Evolutionary conservation across 2,888 invertebrate genomes (phyloP), one percentile per base, ranked within the genome.

Genomic region (Eristalis pertinax): DNA sequence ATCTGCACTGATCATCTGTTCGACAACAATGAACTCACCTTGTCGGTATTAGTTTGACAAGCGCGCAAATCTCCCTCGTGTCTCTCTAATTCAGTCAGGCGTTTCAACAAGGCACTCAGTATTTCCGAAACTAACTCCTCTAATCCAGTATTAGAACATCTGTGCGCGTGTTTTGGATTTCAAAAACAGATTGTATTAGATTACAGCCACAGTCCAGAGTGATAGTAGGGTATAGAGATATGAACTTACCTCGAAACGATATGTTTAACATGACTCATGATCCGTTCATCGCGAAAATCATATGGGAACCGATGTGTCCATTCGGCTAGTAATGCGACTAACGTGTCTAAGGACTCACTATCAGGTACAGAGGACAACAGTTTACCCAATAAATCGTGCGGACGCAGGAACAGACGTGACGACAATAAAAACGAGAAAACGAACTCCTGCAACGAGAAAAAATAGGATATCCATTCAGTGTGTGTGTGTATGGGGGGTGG

Each of bases 81-180:
- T 91, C 90, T 91, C 90, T 93, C 93, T 91, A 93, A 92, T 91
- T 93, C 93, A 91, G 93, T 93, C 92, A 93, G 91, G 90, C 93
- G 93, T 90, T 92, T 92, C 91, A 93, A 92, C 93, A 93, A 93
- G 93, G 93, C 93, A 93, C 93, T 93, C 92, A 93, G 90, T 91
- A 92, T 91, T 92, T 92, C 92, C 89, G 93, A 93, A 90, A 93
- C 93, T 90, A 91, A 90, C 89, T 90, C 91, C 90, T 92, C 92
- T 90, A 93, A 91, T 91, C 91, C 91, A 90, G 93, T 92, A 90
- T 92, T 91, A 89, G 93, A 92, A 91, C 93, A 93, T 91, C 93
- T 93, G 89, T 82, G 43, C 8, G 43, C 7, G 89, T 82, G 43
- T 8, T 15, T 15, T 5, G 43, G 13, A 29, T 19, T 1, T 22